Conservation (phyloP, 2,888 invertebrate genomes). For the Clostera curtula region DNA sequence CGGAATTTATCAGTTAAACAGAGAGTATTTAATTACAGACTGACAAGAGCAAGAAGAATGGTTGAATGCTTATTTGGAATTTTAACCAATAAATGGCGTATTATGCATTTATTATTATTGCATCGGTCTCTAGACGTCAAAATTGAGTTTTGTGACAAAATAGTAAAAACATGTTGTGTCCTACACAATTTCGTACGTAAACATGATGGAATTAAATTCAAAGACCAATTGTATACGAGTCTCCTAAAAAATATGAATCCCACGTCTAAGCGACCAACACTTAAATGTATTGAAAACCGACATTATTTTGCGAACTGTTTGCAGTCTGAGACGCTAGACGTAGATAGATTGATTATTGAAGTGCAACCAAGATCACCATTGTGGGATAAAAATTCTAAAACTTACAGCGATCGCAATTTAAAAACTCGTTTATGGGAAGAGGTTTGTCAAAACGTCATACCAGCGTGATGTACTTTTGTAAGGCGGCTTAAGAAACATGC, state of each 20-base stretch:
- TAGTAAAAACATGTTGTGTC: constrained; percentile 1
- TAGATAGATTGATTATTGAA: no score
- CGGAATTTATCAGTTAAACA: constrained; percentile 3
- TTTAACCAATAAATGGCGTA: constrained; percentile 4
- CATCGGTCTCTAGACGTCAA: constrained; percentile 7
- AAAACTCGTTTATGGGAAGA: no score
- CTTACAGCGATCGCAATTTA: no score
- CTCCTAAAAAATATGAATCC: background rate
- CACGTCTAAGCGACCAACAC: constrained; percentile 4
- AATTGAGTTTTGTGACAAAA: constrained; percentile 5
- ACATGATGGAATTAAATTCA: constrained; percentile 1
- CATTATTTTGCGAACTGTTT: constrained; percentile 7
- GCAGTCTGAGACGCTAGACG: no score
- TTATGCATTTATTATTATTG: constrained; percentile 1
- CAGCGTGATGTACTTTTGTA: no score
- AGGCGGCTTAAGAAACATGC: no score
- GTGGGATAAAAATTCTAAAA: no score
- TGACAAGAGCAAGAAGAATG: constrained; percentile 4
- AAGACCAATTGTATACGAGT: constrained; percentile 1
- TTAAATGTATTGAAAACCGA: constrained; percentile 6
- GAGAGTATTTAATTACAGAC: constrained; percentile 9
- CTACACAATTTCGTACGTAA: background rate
- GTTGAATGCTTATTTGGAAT: constrained; percentile 6
- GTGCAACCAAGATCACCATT: no score
- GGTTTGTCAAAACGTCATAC: no score